Evolutionary conservation across 2,888 invertebrate species (phyloP).

Genomic region (Corythucha ciliata): DNA sequence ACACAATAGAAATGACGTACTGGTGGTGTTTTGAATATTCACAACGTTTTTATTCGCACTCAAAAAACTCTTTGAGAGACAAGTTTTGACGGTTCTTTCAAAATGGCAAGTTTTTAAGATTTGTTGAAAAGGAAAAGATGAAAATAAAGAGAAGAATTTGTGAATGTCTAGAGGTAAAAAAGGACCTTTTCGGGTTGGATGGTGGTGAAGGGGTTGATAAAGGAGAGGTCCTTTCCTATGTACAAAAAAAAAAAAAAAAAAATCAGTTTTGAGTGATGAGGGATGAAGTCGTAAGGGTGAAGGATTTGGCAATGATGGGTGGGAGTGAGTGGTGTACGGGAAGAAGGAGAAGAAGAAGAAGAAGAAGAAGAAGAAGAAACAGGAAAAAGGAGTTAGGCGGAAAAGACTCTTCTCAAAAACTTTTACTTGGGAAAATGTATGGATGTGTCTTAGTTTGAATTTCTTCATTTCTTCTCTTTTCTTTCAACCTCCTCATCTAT

Average conservation of each 20-base stretch:
- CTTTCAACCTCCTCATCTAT: conserved; percentile 42
- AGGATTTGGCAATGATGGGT: neutral
- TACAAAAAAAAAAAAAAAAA: too few species aligned
- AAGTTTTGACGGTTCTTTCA: too few species aligned
- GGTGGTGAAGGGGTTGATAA: neutral
- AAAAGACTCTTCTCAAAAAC: conserved; percentile 29
- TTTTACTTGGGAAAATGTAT: conserved; percentile 30
- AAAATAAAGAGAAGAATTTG: too few species aligned
- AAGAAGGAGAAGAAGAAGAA: neutral
- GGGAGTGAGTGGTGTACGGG: neutral
- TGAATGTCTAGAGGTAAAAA: too few species aligned
- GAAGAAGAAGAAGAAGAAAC: neutral
- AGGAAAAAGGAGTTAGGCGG: conserved; percentile 1
- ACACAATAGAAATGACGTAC: too few species aligned
- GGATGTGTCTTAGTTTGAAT: conserved; percentile 44
- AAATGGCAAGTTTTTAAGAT: too few species aligned
- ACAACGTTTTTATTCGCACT: too few species aligned
- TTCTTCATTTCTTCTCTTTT: conserved; percentile 50
- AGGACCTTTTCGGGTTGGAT: neutral
- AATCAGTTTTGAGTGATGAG: neutral
- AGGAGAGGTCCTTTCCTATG: too few species aligned
- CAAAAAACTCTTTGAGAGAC: too few species aligned
- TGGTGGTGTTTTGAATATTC: too few species aligned
- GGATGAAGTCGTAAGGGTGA: neutral
- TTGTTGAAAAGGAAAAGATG: too few species aligned